Evolutionary conservation across 1,140 invertebrate genomes (phyloP).

Genomic region (Diorhabda sublineata): DNA sequence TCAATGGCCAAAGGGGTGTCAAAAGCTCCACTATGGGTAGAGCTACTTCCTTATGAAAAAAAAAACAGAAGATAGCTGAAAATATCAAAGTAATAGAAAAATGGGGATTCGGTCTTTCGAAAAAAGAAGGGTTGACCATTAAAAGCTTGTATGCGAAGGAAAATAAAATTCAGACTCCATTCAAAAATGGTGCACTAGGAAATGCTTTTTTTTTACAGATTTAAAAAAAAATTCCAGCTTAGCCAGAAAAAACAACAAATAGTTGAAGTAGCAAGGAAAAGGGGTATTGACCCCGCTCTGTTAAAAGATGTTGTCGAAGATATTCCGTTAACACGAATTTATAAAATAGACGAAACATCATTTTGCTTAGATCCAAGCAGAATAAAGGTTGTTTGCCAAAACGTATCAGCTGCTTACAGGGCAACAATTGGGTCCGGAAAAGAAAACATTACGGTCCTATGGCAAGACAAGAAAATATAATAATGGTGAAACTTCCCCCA

Average conservation of each 20-base stretch:
- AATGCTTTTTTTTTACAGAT: conserved; percentile 43
- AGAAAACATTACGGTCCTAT: too few relatives aligned
- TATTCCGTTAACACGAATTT: too few relatives aligned
- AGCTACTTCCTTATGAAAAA: conserved; percentile 28
- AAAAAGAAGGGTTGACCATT: conserved; percentile 37
- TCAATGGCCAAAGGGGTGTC: conserved; percentile 23
- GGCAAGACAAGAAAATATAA: too few relatives aligned
- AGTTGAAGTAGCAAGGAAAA: conserved; percentile 25
- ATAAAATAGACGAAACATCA: too few relatives aligned
- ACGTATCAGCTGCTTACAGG: too few relatives aligned
- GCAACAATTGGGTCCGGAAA: too few relatives aligned
- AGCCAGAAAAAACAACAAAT: conserved; percentile 25
- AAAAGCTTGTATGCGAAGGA: conserved; percentile 34
- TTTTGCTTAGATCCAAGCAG: too few relatives aligned
- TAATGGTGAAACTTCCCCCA: too few relatives aligned
- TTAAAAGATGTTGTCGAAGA: too few relatives aligned
- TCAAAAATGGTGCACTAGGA: conserved; percentile 44
- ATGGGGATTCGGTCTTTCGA: conserved; percentile 41
- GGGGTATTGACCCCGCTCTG: conserved; percentile 25
- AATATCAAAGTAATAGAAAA: conserved; percentile 37
- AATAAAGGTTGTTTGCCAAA: too few relatives aligned
- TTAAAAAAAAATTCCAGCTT: conserved; percentile 17
- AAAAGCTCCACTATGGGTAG: conserved; percentile 33
- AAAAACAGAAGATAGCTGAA: conserved; percentile 31
- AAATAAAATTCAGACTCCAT: conserved; percentile 39